A percentile compares a stretch with the other conserved stretches of the same genome.
Conservation (phyloP, 2,888 invertebrate genomes). For the Timema cristinae region DNA sequence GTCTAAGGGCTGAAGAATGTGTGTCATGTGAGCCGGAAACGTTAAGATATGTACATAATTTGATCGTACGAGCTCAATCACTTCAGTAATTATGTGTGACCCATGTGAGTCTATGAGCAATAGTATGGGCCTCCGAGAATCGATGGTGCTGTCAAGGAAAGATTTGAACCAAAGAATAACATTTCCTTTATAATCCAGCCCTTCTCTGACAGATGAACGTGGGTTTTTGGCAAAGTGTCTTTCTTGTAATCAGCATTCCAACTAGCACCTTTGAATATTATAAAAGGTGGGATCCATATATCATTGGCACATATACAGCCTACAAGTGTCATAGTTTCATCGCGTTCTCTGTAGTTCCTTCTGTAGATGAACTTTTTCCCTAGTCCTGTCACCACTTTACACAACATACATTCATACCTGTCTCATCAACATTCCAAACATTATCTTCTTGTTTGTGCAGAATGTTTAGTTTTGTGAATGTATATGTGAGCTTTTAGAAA, state of each 20-base stretch:
- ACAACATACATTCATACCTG: slow-evolving; percentile 16
- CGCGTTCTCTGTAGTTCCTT: slow-evolving; percentile 6
- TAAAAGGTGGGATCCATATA: slow-evolving; percentile 17
- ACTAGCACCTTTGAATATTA: slow-evolving; percentile 22
- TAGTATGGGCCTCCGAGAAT: slow-evolving; percentile 25
- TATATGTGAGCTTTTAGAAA: neutral
- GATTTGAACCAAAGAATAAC: slow-evolving; percentile 6
- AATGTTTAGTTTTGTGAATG: neutral
- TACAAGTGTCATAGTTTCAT: slow-evolving; percentile 8
- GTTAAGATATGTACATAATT: slow-evolving; percentile 33
- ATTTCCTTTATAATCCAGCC: slow-evolving; percentile 34
- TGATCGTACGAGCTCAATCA: slow-evolving; percentile 27
- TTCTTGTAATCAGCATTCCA: slow-evolving; percentile 29
- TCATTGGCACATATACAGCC: slow-evolving; percentile 15
- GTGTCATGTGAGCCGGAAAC: slow-evolving; percentile 32
- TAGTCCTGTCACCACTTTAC: slow-evolving; percentile 12
- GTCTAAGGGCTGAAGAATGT: slow-evolving; percentile 15
- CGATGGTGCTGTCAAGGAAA: neutral
- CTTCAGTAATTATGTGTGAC: slow-evolving; percentile 31
- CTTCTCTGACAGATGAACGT: slow-evolving; percentile 33
- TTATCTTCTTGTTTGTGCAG: slow-evolving; percentile 8
- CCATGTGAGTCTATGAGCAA: slow-evolving; percentile 35
- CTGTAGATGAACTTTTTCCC: slow-evolving; percentile 18
- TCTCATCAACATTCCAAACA: slow-evolving; percentile 16
- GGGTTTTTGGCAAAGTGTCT: slow-evolving; percentile 34